Base-by-base conservation (phyloP, 1,140 invertebrate genomes). In the Drosophila tsacasi region DNA sequence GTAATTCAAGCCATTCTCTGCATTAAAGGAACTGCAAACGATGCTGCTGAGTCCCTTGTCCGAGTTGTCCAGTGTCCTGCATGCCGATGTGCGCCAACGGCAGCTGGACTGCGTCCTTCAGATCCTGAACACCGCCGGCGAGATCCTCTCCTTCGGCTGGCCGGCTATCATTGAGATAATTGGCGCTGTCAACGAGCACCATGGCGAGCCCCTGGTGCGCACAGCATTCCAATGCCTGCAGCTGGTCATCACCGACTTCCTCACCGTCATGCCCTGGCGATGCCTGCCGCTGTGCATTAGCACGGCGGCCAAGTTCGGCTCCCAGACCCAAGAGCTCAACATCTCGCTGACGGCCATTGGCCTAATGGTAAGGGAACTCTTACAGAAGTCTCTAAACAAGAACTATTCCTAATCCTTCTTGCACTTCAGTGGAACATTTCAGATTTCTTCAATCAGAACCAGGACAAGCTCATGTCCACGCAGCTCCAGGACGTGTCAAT, bases 281-380 rank as follows among this genome's bases (percentile, higher is more conserved):
- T 96, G 98, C 93, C 95, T 99, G 74, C 96, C 98, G 40, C 94
- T 98, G 4, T 98, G 98, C 90, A 96, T 99, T 12, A 97, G 98
- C 84, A 98, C 98, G 6, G 98, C 98, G 23, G 97, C 98, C 0
- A 98, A 98, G 91, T 99, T 99, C 94, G 98, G 98, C 1, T 96
- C 97, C 12, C 99, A 99, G 94, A 98, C 97, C 30, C 97, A 98
- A 93, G 98, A 99, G 93, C 94, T 99, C 19, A 99, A 99, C 94
- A 99, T 99, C 81, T 99, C 98, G 30, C 94, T 99, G n/a, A 99
- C 98, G 21, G 98, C 99, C 50, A 97, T 99, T 74, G 98, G 98
- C 59, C 94, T 99, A 25, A 97, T 99, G 97, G 98, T 99, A 93
- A 93, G 73, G 93, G 71, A n/a, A 12, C 5, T 21, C 8, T 63